These are phyloP conservation scores for Rhadinocentrus ornatus DNA, from an alignment of 2,797 vertebrate genomes.

Conservation along the genomic window DNA sequence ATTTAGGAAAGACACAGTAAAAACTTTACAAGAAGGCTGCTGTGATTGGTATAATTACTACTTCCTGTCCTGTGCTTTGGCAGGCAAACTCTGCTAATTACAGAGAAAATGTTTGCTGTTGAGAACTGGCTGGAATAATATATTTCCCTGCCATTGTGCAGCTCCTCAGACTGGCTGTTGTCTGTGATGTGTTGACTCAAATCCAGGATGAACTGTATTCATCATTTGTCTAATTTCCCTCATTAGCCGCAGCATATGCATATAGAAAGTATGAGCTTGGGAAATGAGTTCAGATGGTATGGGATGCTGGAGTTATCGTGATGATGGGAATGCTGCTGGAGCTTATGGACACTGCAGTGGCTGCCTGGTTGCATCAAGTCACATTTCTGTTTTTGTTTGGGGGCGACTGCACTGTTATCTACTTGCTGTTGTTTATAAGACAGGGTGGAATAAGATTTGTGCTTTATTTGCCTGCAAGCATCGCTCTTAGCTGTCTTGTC, in stretches of 20 bases:
- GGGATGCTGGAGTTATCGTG: slow-evolving; percentile 26
- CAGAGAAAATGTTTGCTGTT: slow-evolving; percentile 59
- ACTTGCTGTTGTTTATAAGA: slow-evolving; percentile 58
- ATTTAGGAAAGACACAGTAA: slow-evolving; percentile 16
- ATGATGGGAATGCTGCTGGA: slow-evolving; percentile 37
- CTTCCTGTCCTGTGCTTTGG: slow-evolving; percentile 36
- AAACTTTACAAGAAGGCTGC: slow-evolving; percentile 16
- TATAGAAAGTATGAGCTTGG: slow-evolving; percentile 19
- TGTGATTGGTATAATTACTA: slow-evolving; percentile 48
- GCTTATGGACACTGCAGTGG: slow-evolving; percentile 41
- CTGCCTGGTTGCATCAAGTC: slow-evolving; percentile 62
- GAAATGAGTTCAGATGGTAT: slow-evolving; percentile 45
- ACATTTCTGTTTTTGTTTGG: slow-evolving; percentile 43
- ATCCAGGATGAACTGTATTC: slow-evolving; percentile 52
- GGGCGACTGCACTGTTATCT: slow-evolving; percentile 34
- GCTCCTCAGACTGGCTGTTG: slow-evolving; percentile 38
- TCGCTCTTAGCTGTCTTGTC: slow-evolving; percentile 54
- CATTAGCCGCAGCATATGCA: slow-evolving; percentile 52
- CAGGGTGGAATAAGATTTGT: slow-evolving; percentile 55
- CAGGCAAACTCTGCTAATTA: slow-evolving; percentile 54
- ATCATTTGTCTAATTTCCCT: slow-evolving; percentile 65
- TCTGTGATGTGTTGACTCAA: slow-evolving; percentile 58
- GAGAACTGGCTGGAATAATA: slow-evolving; percentile 56
- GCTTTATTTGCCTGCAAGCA: slow-evolving; percentile 60
- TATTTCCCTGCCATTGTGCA: slow-evolving; percentile 42